Base-by-base conservation (phyloP, 1,140 invertebrate species). In the Cydia pomonella region DNA sequence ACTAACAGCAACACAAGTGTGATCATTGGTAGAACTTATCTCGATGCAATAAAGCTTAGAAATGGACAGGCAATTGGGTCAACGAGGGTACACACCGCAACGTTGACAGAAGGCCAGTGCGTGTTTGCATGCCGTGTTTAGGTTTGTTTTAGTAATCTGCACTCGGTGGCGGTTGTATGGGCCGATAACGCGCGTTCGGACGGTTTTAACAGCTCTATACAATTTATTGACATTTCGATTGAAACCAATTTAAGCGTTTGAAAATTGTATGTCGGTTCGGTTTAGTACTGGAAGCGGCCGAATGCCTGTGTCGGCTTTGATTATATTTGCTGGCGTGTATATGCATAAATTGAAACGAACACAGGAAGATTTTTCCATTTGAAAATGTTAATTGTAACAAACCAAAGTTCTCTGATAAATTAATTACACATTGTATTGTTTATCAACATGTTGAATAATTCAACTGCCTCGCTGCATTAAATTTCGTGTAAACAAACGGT, bases 91-190 rank as follows among this genome's bases (percentile, higher is more conserved):
- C 64, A 38, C 29, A 16, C 29, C 18, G 13, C 64, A 69, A 33
- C 64, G 64, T 33, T 69, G 64, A 69, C 29, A 69, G 64, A 69
- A 69, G 64, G 64, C 64, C 64, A 38, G 64, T 66, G 25, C 25
- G 63, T 69, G 64, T 69, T 69, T 69, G 64, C 64, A 18, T 69
- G 41, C 23, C 64, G 64, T 33, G 64, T 69, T 69, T 69, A 69
- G 27, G 64, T 69, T 38, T 69, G 64, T 69, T 69, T 69, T 69
- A 69, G 64, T 69, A 69, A 69, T 69, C 64, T 33, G 64, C 64
- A 38, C 64, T 69, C 63, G 63, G 27, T 33, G 64, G 64, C 29
- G 29, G 64, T 69, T 33, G 64, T 33, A 33, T 7, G n/a, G 64
- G 27, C 27, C 64, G 64, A 69, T 69, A 69, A 69, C 64, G 64